Evolutionary conservation across 2,888 invertebrate genomes (phyloP).

Genomic region (Nephrotoma flavescens): DNA sequence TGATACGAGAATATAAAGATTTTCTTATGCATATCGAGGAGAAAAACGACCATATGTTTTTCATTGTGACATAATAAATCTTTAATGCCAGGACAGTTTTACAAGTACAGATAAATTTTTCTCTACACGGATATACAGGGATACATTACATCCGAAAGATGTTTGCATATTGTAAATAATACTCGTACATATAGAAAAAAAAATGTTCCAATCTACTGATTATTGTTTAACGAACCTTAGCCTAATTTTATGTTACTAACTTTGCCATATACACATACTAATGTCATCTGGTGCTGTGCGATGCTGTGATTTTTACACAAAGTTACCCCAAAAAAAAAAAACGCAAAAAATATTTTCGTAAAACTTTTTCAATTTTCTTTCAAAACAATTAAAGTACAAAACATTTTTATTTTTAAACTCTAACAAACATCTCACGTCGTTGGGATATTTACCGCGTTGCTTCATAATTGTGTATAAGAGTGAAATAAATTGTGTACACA

Average conservation of each 20-base stretch:
- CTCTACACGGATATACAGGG: neutral
- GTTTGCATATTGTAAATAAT: neutral
- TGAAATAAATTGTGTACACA: neutral
- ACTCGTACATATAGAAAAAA: neutral
- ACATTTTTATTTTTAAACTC: neutral
- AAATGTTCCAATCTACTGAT: neutral
- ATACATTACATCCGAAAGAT: neutral
- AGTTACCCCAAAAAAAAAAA: neutral
- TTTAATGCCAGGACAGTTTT: neutral
- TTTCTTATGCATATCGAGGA: neutral
- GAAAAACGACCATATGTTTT: neutral
- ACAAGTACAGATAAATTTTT: neutral
- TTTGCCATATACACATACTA: neutral
- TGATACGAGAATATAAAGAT: neutral
- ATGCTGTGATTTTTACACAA: neutral
- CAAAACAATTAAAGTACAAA: neutral
- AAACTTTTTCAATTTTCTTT: neutral
- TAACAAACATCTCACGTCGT: neutral
- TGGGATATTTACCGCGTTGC: neutral
- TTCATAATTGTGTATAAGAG: neutral
- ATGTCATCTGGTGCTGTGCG: neutral
- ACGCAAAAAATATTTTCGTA: neutral
- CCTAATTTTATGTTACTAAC: neutral
- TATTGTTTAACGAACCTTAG: neutral
- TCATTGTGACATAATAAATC: neutral